Conservation (phyloP, 2,113 vertebrate species). For the Oxyura jamaicensis region DNA sequence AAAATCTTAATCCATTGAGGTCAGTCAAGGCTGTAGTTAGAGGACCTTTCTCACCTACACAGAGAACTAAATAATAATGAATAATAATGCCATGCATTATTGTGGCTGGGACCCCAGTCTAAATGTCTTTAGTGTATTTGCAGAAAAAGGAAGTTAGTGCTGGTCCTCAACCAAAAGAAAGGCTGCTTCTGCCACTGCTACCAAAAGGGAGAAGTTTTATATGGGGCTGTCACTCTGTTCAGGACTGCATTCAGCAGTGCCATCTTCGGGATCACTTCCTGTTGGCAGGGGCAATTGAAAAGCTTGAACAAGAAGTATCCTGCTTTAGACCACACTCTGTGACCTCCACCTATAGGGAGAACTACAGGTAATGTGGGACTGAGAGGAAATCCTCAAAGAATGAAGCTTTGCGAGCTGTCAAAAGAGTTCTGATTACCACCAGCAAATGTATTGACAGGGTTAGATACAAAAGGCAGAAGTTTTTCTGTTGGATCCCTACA, state of each 20-base stretch:
- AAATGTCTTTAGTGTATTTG: neutral
- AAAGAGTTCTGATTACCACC: neutral
- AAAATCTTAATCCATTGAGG: neutral
- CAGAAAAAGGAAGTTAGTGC: neutral
- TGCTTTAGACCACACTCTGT: neutral
- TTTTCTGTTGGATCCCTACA: neutral
- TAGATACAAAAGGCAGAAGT: neutral
- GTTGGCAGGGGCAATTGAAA: neutral
- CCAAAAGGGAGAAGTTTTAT: neutral
- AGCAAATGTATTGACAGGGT: neutral
- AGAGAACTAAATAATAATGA: neutral
- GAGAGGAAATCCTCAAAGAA: slow-evolving; percentile 29
- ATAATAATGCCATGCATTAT: neutral
- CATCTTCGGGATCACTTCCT: neutral
- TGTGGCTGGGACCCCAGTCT: neutral
- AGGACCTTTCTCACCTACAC: neutral
- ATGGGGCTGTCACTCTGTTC: neutral
- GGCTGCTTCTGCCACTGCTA: neutral
- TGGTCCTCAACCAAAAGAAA: neutral
- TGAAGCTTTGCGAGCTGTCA: neutral
- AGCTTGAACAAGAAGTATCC: neutral
- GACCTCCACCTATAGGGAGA: neutral
- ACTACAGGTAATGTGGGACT: neutral
- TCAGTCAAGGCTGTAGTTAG: neutral
- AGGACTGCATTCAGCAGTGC: neutral